Evolutionary conservation across 2,797 vertebrate genomes (phyloP), one percentile per base, ranked within the genome.

Genomic region (Urosaurus nigricauda): DNA sequence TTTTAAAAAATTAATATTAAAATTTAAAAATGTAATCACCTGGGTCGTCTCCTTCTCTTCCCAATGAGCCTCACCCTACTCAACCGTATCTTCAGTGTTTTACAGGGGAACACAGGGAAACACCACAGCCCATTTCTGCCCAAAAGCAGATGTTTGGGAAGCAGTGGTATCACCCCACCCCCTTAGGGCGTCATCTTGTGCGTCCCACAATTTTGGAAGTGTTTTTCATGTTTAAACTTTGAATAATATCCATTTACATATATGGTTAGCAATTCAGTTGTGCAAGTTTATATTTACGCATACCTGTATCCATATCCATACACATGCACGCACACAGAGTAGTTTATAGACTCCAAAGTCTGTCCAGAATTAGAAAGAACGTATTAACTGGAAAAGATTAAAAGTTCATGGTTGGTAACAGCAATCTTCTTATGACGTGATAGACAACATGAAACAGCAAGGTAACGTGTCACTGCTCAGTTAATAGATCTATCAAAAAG

Each of bases 401-500:
- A 93, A 93, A 93, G 91, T 88, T 90, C 88, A 75, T 88, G 93
- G 65, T 90, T 93, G 92, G 90, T 81, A 94, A 93, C 83, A 13
- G 85, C 84, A 96, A 95, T 94, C 94, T 94, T 88, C 95, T 95
- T 95, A 95, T 92, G 93, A 95, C 89, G 90, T 93, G 93, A 95
- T 86, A 92, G 87, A 88, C 75, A 92, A 86, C 87, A 80, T 35
- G 79, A 40, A 86, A 35, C 5, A 85, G 35, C 12, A 58, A 2
- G 9, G 14, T 92, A 94, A 78, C 75, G 84, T 91, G 86, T 71
- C 88, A 85, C 92, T 92, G 58, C n/a, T 93, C 90, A 43, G 53
- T 53, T 92, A 87, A 40, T 37, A 56, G 56, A 7, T 8, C 21
- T 24, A 74, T 88, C 37, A 74, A 19, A 80, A 29, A 21, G 24